phyloP scores from a whole-genome alignment of 2,797 vertebrate genomes.

The Fistularia commersonii region DNA sequence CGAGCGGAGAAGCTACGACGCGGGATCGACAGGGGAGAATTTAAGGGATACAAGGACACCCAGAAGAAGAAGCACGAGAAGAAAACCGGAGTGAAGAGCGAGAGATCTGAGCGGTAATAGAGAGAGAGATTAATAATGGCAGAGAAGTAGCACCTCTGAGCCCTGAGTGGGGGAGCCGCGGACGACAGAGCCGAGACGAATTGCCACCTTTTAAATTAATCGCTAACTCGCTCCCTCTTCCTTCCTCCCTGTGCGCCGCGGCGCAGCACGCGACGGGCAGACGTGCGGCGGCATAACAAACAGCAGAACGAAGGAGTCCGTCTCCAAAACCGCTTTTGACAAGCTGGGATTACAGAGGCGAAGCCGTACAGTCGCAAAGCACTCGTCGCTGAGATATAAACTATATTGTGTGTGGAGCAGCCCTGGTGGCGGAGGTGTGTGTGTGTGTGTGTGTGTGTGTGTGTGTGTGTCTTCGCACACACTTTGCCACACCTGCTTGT shows the following conservation, averaged over 20 bases:
- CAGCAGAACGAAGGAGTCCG: constrained; percentile 9
- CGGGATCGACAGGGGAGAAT: constrained; percentile 3
- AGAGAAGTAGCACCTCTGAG: constrained; percentile 57
- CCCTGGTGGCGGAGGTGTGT: background rate
- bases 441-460: background rate
- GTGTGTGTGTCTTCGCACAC: too few species aligned
- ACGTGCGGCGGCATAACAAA: constrained; percentile 40
- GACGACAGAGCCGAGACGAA: constrained; percentile 54
- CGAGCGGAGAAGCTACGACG: too few species aligned
- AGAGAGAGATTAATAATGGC: constrained; percentile 52
- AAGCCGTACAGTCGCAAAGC: constrained; percentile 14
- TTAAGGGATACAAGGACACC: constrained; percentile 24
- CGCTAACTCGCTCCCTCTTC: constrained; percentile 33
- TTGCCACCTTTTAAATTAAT: constrained; percentile 73
- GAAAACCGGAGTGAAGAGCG: constrained; percentile 20
- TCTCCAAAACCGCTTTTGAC: constrained; percentile 10
- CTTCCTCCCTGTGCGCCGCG: constrained; percentile 11
- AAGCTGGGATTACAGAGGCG: constrained; percentile 17
- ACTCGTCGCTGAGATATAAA: background rate
- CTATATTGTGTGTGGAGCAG: background rate
- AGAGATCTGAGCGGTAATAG: constrained; percentile 23
- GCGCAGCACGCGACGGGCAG: constrained; percentile 29
- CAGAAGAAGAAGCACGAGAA: constrained; percentile 15
- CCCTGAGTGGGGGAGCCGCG: constrained; percentile 41
- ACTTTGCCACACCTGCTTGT: too few species aligned